A percentile compares a stretch with the other conserved stretches of the same genome.
Conservation (phyloP, 2,888 invertebrate species). For the Drosophila formosana region DNA sequence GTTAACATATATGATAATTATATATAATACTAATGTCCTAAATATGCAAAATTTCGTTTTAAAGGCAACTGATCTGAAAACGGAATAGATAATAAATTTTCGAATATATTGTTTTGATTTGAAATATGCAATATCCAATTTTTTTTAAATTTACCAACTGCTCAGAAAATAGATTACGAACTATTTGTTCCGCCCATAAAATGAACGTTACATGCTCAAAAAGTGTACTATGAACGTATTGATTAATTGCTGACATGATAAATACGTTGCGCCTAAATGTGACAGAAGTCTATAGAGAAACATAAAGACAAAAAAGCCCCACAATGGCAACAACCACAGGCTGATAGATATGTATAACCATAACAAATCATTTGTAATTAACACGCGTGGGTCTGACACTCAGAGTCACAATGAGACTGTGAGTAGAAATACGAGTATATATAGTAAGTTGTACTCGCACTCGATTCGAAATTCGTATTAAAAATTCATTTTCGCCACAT, state of each 20-base stretch:
- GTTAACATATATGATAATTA: no score
- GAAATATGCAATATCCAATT: no score
- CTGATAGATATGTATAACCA: conserved; percentile 52
- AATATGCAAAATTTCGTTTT: no score
- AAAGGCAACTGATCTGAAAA: no score
- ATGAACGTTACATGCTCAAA: conserved; percentile 30
- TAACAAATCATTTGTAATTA: conserved; percentile 81
- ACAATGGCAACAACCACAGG: conserved; percentile 70
- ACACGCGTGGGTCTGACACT: conserved; percentile 73
- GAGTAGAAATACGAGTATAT: conserved; percentile 37
- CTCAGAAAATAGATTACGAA: not conserved
- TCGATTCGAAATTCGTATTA: conserved; percentile 31
- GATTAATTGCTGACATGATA: conserved; percentile 80
- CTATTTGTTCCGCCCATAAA: conserved; percentile 22
- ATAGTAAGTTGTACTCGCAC: conserved; percentile 25
- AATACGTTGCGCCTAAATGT: conserved; percentile 77
- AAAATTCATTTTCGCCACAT: conserved; percentile 70
- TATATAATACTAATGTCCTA: no score
- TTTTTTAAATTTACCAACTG: not conserved
- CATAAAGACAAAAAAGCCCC: conserved; percentile 55
- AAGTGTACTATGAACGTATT: conserved; percentile 57
- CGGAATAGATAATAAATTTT: no score
- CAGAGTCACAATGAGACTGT: conserved; percentile 28
- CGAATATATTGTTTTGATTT: no score
- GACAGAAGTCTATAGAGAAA: conserved; percentile 61